phyloP scores from a whole-genome alignment of 2,888 invertebrate genomes.

The Acanthosepion esculentum region DNA sequence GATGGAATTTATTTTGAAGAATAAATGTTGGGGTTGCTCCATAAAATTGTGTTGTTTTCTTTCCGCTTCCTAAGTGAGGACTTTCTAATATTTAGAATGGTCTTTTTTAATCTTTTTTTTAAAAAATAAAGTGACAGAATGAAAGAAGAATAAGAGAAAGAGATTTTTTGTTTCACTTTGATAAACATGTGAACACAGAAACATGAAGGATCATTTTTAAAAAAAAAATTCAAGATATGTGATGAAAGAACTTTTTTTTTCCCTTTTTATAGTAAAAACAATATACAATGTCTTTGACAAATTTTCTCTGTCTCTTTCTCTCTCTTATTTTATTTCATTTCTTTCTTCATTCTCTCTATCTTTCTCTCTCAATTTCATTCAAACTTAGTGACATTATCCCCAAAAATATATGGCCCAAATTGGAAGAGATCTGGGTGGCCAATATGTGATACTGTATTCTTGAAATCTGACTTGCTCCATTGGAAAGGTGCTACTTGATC shows the following conservation, averaged over 20 bases:
- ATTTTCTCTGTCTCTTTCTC: not conserved
- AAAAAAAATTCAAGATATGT: slow-evolving; percentile 1
- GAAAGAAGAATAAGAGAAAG: too few relatives aligned
- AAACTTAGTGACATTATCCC: slow-evolving; percentile 34
- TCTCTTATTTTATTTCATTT: not conserved
- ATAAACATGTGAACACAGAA: not conserved
- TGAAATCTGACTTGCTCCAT: slow-evolving; percentile 84
- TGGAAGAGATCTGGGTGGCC: slow-evolving; percentile 86
- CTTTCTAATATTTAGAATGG: too few relatives aligned
- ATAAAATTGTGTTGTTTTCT: too few relatives aligned
- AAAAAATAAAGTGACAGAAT: too few relatives aligned
- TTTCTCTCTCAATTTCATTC: not conserved
- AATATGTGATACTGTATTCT: slow-evolving; percentile 79
- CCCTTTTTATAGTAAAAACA: not conserved
- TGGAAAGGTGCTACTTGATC: slow-evolving; percentile 83
- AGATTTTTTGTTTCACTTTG: not conserved
- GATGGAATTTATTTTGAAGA: too few relatives aligned
- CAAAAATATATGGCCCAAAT: slow-evolving; percentile 78
- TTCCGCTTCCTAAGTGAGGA: too few relatives aligned
- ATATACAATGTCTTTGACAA: not conserved
- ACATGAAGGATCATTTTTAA: not conserved
- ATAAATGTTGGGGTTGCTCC: too few relatives aligned
- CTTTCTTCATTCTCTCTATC: not conserved
- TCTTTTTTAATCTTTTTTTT: not conserved
- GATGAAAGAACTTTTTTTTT: not conserved